Evolutionary conservation across 2,113 vertebrate species (phyloP).

Genomic region (Crotalus viridis): DNA sequence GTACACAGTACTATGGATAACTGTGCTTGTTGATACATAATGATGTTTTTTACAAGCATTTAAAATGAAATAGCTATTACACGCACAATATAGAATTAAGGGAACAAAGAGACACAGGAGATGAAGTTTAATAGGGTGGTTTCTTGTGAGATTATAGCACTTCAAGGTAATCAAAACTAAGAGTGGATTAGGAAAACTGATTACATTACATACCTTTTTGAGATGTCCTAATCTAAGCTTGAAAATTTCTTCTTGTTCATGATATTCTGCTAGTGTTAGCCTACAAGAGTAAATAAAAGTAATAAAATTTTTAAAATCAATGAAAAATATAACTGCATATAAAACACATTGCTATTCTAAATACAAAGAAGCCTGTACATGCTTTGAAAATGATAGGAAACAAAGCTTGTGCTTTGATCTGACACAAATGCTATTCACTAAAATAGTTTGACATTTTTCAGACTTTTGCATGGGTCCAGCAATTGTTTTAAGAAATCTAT

Average conservation of each 20-base stretch:
- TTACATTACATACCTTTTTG: constrained; percentile 85
- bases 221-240: constrained; percentile 98
- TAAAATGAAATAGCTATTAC: background rate
- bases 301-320: constrained; percentile 29
- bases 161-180: background rate
- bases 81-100: background rate
- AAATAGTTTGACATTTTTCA: background rate
- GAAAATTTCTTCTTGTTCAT: constrained; percentile 99
- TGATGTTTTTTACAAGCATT: background rate
- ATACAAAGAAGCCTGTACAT: background rate
- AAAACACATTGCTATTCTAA: background rate
- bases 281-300: constrained; percentile 67
- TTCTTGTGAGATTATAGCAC: background rate
- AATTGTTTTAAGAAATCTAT: background rate
- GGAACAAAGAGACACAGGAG: background rate
- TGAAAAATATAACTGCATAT: background rate
- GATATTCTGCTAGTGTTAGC: constrained; percentile 96
- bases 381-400: background rate
- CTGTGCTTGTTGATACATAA: background rate
- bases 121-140: background rate
- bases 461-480: background rate
- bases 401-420: background rate
- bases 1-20: background rate
- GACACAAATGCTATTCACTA: background rate
- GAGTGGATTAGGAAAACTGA: background rate